Conservation (phyloP, 2,797 vertebrate genomes). For the Remorina albescens region DNA sequence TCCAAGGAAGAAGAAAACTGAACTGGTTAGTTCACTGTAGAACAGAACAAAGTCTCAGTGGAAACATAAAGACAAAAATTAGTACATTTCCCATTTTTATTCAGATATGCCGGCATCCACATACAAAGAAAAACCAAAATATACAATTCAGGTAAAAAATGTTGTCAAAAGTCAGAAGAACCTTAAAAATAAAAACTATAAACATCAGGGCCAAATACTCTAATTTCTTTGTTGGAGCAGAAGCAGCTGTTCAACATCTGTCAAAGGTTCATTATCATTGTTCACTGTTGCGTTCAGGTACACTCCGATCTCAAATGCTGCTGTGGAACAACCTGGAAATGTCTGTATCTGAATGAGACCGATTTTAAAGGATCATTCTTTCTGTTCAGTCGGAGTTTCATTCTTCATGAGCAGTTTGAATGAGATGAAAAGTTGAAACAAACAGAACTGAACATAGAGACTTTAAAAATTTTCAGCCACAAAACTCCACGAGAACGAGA, state of each 20-base stretch:
- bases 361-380: too few relatives aligned
- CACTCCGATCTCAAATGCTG: background rate
- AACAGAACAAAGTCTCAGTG: background rate
- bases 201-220: background rate
- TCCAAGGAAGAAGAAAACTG: too few relatives aligned
- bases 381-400: too few relatives aligned
- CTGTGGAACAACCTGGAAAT: too few relatives aligned
- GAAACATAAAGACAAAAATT: background rate
- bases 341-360: too few relatives aligned
- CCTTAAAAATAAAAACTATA: background rate
- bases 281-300: background rate
- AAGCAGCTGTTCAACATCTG: background rate
- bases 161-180: background rate
- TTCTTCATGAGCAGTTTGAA: too few relatives aligned
- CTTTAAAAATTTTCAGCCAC: background rate
- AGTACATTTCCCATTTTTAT: slow-evolving; percentile 29
- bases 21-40: too few relatives aligned
- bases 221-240: background rate
- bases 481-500: too few relatives aligned
- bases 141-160: background rate
- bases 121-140: background rate
- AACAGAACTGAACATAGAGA: background rate
- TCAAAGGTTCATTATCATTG: background rate
- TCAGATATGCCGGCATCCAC: background rate
- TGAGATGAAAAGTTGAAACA: too few relatives aligned